phyloP scores from a whole-genome alignment of 2,888 invertebrate genomes.

The Falcaria lacertinaria region DNA sequence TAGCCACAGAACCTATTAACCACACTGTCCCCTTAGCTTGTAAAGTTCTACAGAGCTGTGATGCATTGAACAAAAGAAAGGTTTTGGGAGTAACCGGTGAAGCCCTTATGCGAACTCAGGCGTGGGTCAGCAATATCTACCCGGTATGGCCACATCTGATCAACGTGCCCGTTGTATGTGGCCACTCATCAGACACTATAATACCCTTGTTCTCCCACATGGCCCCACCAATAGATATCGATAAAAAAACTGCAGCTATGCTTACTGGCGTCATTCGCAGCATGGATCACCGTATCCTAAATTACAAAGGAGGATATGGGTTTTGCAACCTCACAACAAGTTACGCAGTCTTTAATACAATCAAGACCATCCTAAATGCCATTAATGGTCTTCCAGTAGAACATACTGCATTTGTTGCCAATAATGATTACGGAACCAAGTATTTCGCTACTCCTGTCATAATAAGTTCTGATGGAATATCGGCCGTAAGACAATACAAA shows the following conservation, averaged over 20 bases:
- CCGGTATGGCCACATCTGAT: slow-evolving; percentile 4
- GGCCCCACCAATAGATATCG: slow-evolving; percentile 2
- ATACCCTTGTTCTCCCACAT: slow-evolving; percentile 11
- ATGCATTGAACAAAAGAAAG: slow-evolving; percentile 6
- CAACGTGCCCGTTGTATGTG: slow-evolving; percentile 12
- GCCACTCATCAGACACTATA: slow-evolving; percentile 12
- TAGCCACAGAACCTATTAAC: slow-evolving; percentile 14
- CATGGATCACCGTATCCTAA: not conserved
- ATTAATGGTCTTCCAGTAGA: not conserved
- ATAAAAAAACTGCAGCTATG: not conserved
- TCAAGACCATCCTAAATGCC: not conserved
- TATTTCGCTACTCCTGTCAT: slow-evolving; percentile 11
- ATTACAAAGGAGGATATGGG: not conserved
- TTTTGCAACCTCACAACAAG: not conserved
- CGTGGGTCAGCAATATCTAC: slow-evolving; percentile 7
- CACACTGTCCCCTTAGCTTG: slow-evolving; percentile 10
- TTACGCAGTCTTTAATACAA: not conserved
- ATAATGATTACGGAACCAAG: not conserved
- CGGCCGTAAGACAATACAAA: slow-evolving; percentile 2
- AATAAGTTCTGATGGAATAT: slow-evolving; percentile 2
- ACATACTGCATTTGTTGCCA: not conserved
- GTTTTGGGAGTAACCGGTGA: slow-evolving; percentile 10
- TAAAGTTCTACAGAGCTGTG: slow-evolving; percentile 7
- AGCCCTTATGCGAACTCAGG: slow-evolving; percentile 11
- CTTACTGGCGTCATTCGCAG: not conserved